Evolutionary conservation across 2,888 invertebrate genomes (phyloP).

Genomic region (Smittia sp.): DNA sequence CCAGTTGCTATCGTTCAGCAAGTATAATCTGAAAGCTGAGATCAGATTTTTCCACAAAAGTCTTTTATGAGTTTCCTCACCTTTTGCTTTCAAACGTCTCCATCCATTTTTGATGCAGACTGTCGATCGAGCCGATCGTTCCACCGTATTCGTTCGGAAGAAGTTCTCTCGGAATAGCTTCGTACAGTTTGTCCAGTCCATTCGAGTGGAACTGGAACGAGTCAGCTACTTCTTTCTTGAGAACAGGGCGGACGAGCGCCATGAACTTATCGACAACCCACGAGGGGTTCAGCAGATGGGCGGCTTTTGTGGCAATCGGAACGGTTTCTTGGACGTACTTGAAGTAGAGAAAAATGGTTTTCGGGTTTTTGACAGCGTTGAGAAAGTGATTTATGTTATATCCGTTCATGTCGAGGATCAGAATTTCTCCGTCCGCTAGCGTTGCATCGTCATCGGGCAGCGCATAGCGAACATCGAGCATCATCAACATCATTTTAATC

Average conservation of each 20-base stretch:
- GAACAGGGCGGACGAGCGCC: background rate
- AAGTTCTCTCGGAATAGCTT: background rate
- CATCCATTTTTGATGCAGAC: background rate
- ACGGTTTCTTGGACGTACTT: slow-evolving; percentile 2
- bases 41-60: background rate
- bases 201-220: background rate
- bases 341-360: background rate
- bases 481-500: slow-evolving; percentile 11
- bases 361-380: background rate
- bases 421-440: slow-evolving; percentile 9
- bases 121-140: background rate
- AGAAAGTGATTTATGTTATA: slow-evolving; percentile 16
- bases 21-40: background rate
- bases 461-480: background rate
- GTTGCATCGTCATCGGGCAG: background rate
- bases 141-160: slow-evolving; percentile 24
- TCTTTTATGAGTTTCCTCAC: background rate
- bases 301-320: background rate
- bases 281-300: background rate
- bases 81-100: slow-evolving; percentile 20
- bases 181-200: background rate
- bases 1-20: background rate
- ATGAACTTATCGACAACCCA: background rate
- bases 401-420: slow-evolving; percentile 3
- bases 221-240: slow-evolving; percentile 5